These are phyloP conservation scores for Polypterus bichir DNA, from an alignment of 2,113 vertebrate genomes.

Conservation along the genomic window DNA sequence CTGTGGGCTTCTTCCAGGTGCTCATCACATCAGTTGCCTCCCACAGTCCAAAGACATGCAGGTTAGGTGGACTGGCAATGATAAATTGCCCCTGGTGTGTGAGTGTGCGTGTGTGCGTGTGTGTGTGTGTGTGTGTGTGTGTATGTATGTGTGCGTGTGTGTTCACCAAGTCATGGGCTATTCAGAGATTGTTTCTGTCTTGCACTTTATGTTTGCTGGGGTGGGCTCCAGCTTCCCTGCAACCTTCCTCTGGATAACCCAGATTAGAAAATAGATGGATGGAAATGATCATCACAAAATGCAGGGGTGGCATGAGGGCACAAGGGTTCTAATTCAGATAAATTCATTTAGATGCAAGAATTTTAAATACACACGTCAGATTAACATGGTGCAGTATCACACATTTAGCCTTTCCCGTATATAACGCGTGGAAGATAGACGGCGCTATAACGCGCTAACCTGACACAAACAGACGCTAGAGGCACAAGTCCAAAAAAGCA, in stretches of 20 bases:
- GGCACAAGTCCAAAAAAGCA: too few species aligned
- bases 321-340: neutral
- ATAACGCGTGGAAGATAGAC: too few species aligned
- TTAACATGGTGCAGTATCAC: too few species aligned
- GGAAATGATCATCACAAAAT: neutral
- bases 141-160: slow-evolving; percentile 2
- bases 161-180: neutral
- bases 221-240: neutral
- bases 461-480: too few species aligned
- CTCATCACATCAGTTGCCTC: neutral
- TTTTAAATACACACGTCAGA: too few species aligned
- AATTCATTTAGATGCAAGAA: neutral
- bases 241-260: neutral
- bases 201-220: slow-evolving; percentile 1
- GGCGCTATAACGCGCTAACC: too few species aligned
- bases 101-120: slow-evolving; percentile 2
- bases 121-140: slow-evolving; percentile 1
- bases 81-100: neutral
- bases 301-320: neutral
- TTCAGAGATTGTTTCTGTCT: neutral
- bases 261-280: neutral
- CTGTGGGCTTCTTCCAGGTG: neutral
- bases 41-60: neutral
- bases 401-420: too few species aligned
- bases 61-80: too few species aligned